Base-by-base conservation (phyloP, 2,888 invertebrate species). In the Orchesella flavescens region DNA sequence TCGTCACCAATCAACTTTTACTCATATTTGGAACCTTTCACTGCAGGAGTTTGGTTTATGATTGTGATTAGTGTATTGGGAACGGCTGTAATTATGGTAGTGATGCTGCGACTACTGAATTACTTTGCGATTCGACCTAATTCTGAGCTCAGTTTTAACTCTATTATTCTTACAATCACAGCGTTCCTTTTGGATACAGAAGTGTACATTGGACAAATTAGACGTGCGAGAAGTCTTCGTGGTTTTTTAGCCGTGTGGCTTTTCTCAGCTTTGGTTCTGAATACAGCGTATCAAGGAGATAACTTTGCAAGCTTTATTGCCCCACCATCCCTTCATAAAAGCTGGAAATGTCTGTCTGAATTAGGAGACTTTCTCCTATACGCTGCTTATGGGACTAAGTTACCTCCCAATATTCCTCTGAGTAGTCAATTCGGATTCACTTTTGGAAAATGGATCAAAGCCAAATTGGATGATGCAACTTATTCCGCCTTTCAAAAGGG, bases 231-330 rank as follows among this genome's bases (percentile, higher is more conserved):
- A 34, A 34, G 34, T 59, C 59, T 59, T 59, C 19, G 21, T 4
- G 1, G 21, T 59, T 59, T 59, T 24, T 24, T 34, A 7, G 34
- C 34, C 2, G 34, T 34, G 3, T 63, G 63, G 63, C 23, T 63
- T 7, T 24, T 24, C 19, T 21, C 24, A 2, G 13, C 63, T 15
- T 24, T 23, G 23, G 19, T 63, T 23, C 24, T 63, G 1, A 63
- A 63, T 24, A 12, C 24, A 34, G 63, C 63, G 1, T 63, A 63
- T 24, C 21, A n/a, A 24, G 63, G 63, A 2, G 63, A 24, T 10
- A 63, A 63, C 63, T 63, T 63, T 63, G 23, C 63, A 12, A 63
- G 3, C 3, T 63, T 63, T 15, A 19, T 63, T 15, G 63, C 23
- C 1, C 34, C 17, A 12, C 1, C 63, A 10, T 13, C 9, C 12